Evolutionary conservation across 2,888 invertebrate genomes (phyloP).

Genomic region (Monoplex corrugatus): DNA sequence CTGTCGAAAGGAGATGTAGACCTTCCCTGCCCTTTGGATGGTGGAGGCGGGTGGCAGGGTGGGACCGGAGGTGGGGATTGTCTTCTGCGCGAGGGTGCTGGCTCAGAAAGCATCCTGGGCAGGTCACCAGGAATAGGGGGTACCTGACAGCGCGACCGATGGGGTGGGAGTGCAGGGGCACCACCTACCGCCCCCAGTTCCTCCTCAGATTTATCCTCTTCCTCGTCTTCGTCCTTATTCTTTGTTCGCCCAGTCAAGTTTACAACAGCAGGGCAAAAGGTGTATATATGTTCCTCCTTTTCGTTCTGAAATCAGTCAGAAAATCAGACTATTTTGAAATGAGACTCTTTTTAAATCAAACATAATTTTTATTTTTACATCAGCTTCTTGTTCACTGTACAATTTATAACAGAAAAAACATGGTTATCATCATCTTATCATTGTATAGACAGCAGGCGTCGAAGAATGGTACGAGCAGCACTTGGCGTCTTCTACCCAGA

Average conservation of each 20-base stretch:
- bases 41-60: neutral
- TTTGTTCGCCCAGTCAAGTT: constrained; percentile 44
- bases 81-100: neutral
- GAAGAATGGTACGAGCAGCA: too few species aligned
- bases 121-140: constrained; percentile 8
- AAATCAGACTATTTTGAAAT: too few species aligned
- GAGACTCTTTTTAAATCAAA: too few species aligned
- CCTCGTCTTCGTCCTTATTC: constrained; percentile 47
- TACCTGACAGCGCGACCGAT: neutral
- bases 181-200: constrained; percentile 37
- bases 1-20: neutral
- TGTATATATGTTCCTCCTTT: constrained; percentile 60
- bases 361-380: too few species aligned
- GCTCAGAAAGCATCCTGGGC: neutral
- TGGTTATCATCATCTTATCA: too few species aligned
- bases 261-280: constrained; percentile 60
- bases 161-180: neutral
- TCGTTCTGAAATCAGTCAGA: constrained; percentile 55
- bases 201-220: constrained; percentile 40
- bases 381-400: too few species aligned
- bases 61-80: neutral
- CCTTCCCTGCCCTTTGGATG: neutral
- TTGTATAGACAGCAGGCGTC: too few species aligned
- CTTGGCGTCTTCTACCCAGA: too few species aligned
- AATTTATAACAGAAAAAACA: too few species aligned